A percentile compares a stretch with the other conserved stretches of the same genome.
Conservation (phyloP, 2,797 vertebrate genomes). For the Cercopithecus neglectus region DNA sequence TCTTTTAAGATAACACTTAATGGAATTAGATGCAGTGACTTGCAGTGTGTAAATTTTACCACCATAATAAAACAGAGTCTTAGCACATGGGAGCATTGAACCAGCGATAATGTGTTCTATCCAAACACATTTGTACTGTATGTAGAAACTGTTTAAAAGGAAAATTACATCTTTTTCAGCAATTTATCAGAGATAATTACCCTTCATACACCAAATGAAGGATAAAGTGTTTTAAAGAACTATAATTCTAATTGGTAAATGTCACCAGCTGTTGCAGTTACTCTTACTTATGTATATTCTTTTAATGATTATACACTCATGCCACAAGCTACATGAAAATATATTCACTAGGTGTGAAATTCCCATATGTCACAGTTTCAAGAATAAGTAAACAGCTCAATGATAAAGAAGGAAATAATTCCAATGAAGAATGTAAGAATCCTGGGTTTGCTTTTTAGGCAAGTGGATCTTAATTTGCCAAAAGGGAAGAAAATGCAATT, state of each 20-base stretch:
- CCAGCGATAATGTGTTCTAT: conserved; percentile 71
- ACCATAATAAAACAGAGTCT: conserved; percentile 64
- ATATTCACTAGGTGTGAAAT: conserved; percentile 90
- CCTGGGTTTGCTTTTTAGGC: conserved; percentile 72
- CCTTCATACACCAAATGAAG: conserved; percentile 80
- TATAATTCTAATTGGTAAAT: conserved; percentile 90
- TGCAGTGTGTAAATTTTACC: conserved; percentile 64
- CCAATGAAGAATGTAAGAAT: conserved; percentile 80
- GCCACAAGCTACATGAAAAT: conserved; percentile 88
- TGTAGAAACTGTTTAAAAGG: conserved; percentile 81
- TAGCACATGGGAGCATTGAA: conserved; percentile 40
- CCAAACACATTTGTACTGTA: conserved; percentile 75
- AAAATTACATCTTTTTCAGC: conserved; percentile 85
- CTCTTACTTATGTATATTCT: conserved; percentile 87
- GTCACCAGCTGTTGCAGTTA: conserved; percentile 90
- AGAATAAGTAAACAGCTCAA: conserved; percentile 85
- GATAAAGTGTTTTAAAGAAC: conserved; percentile 87
- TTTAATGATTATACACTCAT: conserved; percentile 87
- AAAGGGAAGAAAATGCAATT: conserved; percentile 50
- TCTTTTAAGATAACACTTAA: conserved; percentile 30
- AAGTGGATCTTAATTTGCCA: conserved; percentile 69
- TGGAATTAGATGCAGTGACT: conserved; percentile 51
- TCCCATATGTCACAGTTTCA: conserved; percentile 89
- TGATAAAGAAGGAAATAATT: conserved; percentile 79
- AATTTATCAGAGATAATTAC: conserved; percentile 87